Evolutionary conservation across 2,113 vertebrate species (phyloP), one percentile per base, ranked within the genome.

Genomic region (Callipepla squamata): DNA sequence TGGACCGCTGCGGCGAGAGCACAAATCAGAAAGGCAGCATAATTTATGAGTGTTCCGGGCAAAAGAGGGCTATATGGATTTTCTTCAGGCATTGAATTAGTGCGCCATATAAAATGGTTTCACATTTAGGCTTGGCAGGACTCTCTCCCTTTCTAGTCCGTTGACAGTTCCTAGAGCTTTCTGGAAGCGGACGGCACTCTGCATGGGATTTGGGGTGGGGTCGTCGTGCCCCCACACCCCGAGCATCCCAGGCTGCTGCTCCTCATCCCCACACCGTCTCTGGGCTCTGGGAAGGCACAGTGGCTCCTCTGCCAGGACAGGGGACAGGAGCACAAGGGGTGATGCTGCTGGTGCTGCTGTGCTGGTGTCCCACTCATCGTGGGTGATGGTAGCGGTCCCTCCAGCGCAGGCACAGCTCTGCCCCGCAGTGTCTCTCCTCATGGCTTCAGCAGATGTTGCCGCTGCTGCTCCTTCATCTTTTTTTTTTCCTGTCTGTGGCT

Each of bases 31-130:
- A 93, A 93, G 88, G 93, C 94, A 95, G 95, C 94, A 96, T 97
- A 96, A 97, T 97, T 97, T 97, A 97, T 96, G 96, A 97, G 95
- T 90, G 89, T 96, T 96, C 95, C 94, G 81, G 95, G 97, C 96
- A 96, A 93, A 96, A 96, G 96, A 96, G 95, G 90, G 42, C 96
- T 77, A 3, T 95, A 96, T 96, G 48, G 97, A 97, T 97, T 97
- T 97, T 96, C 93, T 94, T 85, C 89, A 93, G 92, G 95, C 96
- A 95, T 90, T 88, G 77, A 93, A 97, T 97, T 96, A 97, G 96
- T 97, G 97, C 26, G 40, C 94, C 96, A 72, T 93, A 50, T 92
- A 80, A 97, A 96, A 97, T 55, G 95, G 93, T 85, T 96, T 96
- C 96, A 94, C 93, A 95, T 97, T 97, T 96, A 90, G 91, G 90